phyloP scores from a whole-genome alignment of 92 coral and sea anemone species.

The Nematostella vectensis region DNA sequence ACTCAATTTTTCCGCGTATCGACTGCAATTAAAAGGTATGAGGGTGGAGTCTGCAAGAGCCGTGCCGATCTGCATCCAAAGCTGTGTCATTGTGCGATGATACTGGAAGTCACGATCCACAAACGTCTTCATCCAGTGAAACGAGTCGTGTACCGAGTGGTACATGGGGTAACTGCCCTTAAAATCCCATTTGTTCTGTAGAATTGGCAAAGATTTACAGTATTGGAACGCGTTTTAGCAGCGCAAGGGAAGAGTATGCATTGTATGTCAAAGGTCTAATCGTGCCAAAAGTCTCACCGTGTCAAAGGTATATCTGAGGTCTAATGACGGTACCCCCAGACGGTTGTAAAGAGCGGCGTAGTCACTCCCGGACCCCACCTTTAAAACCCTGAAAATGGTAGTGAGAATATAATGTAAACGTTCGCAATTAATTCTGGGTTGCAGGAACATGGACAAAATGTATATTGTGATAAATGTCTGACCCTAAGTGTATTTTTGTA shows the following conservation, averaged over 20 bases:
- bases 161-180: slow-evolving; percentile 62
- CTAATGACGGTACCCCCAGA: slow-evolving; percentile 54
- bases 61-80: slow-evolving; percentile 48
- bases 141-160: slow-evolving; percentile 61
- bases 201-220: too few species aligned
- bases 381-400: slow-evolving; percentile 20
- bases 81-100: slow-evolving; percentile 58
- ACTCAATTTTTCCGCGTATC: slow-evolving; percentile 32
- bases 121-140: slow-evolving; percentile 69
- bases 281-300: too few species aligned
- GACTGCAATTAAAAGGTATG: slow-evolving; percentile 54
- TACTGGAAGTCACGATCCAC: slow-evolving; percentile 67
- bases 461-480: too few species aligned
- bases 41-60: slow-evolving; percentile 41
- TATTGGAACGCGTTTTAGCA: too few species aligned
- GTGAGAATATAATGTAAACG: neutral
- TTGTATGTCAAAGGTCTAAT: too few species aligned
- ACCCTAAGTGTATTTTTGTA: too few species aligned
- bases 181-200: slow-evolving; percentile 25
- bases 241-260: too few species aligned
- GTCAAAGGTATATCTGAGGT: slow-evolving; percentile 48
- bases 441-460: too few species aligned
- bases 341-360: slow-evolving; percentile 42
- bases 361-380: slow-evolving; percentile 60
- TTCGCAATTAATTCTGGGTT: too few species aligned